Evolutionary conservation across 2,888 invertebrate species (phyloP).

Genomic region (Tipula confusa): DNA sequence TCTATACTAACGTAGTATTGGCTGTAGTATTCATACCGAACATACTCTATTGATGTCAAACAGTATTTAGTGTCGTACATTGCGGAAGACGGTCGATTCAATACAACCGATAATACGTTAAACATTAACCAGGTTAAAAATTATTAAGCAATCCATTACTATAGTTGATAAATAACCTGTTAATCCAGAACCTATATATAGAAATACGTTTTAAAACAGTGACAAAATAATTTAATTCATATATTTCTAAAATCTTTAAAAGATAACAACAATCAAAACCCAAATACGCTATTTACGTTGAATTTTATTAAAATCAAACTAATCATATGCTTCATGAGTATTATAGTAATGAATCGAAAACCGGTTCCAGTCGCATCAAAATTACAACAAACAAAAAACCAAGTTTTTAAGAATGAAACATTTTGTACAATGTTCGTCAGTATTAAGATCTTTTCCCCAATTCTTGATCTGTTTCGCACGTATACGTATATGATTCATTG

Average conservation of each 20-base stretch:
- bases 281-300: too few relatives aligned
- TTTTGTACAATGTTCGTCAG: neutral
- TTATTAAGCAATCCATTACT: neutral
- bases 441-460: neutral
- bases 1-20: too few relatives aligned
- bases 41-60: too few relatives aligned
- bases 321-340: too few relatives aligned
- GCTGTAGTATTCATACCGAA: too few relatives aligned
- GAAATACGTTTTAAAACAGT: neutral
- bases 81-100: too few relatives aligned
- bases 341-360: neutral
- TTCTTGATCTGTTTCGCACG: neutral
- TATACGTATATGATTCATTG: neutral
- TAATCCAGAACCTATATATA: neutral
- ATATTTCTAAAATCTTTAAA: neutral
- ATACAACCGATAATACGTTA: neutral
- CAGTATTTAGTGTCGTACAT: too few relatives aligned
- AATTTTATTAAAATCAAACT: too few relatives aligned
- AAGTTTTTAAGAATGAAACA: neutral
- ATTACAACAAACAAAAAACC: neutral
- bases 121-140: neutral
- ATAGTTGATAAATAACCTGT: neutral
- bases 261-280: neutral
- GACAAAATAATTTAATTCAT: neutral
- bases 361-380: neutral